Base-by-base conservation (phyloP, 2,113 vertebrate genomes). In the Heteronetta atricapilla region DNA sequence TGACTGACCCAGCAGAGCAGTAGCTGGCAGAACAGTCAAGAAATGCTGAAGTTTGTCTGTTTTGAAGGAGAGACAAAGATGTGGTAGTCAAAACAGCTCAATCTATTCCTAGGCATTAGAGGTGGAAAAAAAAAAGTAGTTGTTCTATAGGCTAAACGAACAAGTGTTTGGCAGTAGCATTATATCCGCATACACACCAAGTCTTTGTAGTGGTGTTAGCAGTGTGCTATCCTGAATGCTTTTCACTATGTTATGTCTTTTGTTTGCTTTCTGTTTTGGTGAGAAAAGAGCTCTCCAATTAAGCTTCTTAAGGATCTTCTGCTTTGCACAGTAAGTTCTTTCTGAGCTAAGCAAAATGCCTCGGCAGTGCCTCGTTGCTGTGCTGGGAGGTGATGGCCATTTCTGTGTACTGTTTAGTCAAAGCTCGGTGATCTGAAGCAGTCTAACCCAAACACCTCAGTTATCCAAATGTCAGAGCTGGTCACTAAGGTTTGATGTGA, bases 1-100 rank as follows among this genome's bases (percentile, higher is more conserved):
- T 64, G 52, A 48, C 82, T 75, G 93, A 80, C 82, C 55, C 63
- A 88, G 59, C 42, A 91, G 72, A 93, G 63, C 62, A 91, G 69
- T 77, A 94, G 50, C 56, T 92, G 66, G 44, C 52, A 67, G 44
- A 79, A 52, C 36, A 82, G 55, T 58, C 16, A 89, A 70, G 59
- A 87, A 63, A 40, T 68, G 52, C 70, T 94, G 80, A 95, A 66
- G 44, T 21, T 33, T 44, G 33, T 82, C 58, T 82, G 8, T 82
- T 42, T 72, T 72, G 53, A 82, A 73, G 69, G 46, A 78, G 29
- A 33, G 29, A 22, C 22, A 52, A 38, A 33, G 91, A 28, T 29
- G 31, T 38, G 58, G 33, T 48, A 63, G 53, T 78, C 42, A 81
- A 78, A 83, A 44, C 29, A 60, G 23, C 40, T 93, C 42, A 81